Percentiles rank a stretch among this genome's conserved stretches.
Evolutionary conservation across 2,888 invertebrate genomes (phyloP).

Genomic region (Andricus quercusramuli): DNA sequence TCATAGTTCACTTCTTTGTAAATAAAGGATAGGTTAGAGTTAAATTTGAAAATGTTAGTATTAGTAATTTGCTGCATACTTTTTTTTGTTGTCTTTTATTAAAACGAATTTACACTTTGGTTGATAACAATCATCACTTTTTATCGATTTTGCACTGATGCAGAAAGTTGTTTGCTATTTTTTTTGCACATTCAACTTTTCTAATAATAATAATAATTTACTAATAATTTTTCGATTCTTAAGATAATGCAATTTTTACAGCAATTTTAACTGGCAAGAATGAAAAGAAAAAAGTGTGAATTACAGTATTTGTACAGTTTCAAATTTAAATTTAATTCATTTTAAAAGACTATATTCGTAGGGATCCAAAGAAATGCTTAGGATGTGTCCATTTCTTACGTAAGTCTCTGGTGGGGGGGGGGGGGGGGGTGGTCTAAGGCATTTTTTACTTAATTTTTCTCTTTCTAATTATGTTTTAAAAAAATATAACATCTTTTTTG

Average conservation of each 20-base stretch:
- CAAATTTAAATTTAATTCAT: neutral
- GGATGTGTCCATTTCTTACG: neutral
- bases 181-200: neutral
- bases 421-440: too few relatives aligned
- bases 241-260: neutral
- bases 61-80: neutral
- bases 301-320: constrained; percentile 2
- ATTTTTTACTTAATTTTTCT: too few relatives aligned
- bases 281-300: neutral
- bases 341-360: neutral
- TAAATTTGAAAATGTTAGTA: neutral
- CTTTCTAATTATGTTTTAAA: too few relatives aligned
- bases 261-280: neutral
- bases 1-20: neutral
- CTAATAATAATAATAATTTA: too few relatives aligned
- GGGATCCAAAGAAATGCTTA: neutral
- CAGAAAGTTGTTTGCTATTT: neutral
- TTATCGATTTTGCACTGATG: neutral
- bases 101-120: neutral
- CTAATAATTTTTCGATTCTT: neutral
- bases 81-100: neutral
- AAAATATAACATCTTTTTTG: too few relatives aligned
- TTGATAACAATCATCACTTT: neutral
- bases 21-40: neutral
- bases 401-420: too few relatives aligned